Conservation (phyloP, 2,888 invertebrate genomes). For the Prosopocoilus inquinatus region DNA sequence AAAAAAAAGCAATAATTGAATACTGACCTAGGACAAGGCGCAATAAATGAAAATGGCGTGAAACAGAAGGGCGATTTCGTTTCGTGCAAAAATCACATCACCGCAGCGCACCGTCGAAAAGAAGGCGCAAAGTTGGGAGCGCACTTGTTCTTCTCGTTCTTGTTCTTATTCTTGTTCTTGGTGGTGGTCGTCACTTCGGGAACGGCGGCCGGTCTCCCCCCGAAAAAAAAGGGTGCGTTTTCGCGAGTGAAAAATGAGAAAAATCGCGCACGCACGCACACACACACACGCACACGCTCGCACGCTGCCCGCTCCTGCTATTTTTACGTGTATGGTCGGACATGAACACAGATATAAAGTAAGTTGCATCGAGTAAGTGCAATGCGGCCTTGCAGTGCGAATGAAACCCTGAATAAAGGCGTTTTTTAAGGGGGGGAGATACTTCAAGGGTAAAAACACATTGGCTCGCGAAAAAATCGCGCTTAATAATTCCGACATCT, state of each 20-base stretch:
- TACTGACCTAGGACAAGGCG: no score
- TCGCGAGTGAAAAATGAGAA: background rate
- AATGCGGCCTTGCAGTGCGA: constrained; percentile 42
- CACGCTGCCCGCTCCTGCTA: background rate
- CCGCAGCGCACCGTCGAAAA: no score
- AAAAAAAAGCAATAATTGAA: no score
- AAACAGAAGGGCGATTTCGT: no score
- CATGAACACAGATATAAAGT: constrained; percentile 14
- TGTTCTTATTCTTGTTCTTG: background rate
- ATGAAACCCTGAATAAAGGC: constrained; percentile 47
- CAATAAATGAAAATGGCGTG: no score
- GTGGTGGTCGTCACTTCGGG: background rate
- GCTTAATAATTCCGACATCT: background rate
- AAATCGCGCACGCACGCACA: background rate
- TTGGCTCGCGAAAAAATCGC: constrained; percentile 7
- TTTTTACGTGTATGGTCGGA: constrained; percentile 5
- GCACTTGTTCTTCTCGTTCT: no score
- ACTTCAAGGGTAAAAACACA: constrained; percentile 43
- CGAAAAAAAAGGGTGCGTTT: background rate
- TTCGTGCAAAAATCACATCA: no score
- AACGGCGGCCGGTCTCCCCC: background rate
- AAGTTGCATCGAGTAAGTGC: constrained; percentile 9
- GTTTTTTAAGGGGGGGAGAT: constrained; percentile 47
- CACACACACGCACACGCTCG: background rate
- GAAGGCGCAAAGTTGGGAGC: no score